Conservation (phyloP, 2,797 vertebrate genomes). For the Anabas testudineus region DNA sequence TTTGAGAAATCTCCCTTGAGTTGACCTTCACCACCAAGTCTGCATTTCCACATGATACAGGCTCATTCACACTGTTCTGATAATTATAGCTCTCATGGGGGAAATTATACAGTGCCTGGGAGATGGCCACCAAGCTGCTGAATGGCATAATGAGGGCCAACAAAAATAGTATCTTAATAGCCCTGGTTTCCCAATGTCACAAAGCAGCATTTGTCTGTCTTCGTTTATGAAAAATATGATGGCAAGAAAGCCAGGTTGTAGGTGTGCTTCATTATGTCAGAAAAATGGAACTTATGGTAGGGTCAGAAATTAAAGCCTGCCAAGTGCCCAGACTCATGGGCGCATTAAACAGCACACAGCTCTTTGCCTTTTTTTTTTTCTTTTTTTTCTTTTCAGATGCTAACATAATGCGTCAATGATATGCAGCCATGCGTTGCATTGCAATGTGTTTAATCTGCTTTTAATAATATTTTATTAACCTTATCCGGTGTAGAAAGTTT, state of each 20-base stretch:
- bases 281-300: conserved; percentile 47
- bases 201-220: conserved; percentile 60
- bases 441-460: neutral
- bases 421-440: neutral
- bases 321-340: conserved; percentile 1
- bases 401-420: neutral
- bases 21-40: conserved; percentile 79
- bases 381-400: conserved; percentile 22
- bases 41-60: conserved; percentile 76
- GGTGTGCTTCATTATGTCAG: conserved; percentile 60
- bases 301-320: conserved; percentile 49
- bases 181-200: conserved; percentile 65
- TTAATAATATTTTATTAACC: neutral
- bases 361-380: conserved; percentile 8
- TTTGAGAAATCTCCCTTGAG: conserved; percentile 63
- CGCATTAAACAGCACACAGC: conserved; percentile 2
- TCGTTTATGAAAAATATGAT: conserved; percentile 38
- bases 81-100: conserved; percentile 84
- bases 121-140: conserved; percentile 82
- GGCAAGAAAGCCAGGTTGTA: conserved; percentile 34
- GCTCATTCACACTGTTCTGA: conserved; percentile 79
- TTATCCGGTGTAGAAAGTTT: neutral
- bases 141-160: conserved; percentile 80
- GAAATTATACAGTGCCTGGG: conserved; percentile 83
- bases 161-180: conserved; percentile 82